Evolutionary conservation across 2,113 vertebrate genomes (phyloP), one percentile per base, ranked within the genome.

Genomic region (Vimba vimba): DNA sequence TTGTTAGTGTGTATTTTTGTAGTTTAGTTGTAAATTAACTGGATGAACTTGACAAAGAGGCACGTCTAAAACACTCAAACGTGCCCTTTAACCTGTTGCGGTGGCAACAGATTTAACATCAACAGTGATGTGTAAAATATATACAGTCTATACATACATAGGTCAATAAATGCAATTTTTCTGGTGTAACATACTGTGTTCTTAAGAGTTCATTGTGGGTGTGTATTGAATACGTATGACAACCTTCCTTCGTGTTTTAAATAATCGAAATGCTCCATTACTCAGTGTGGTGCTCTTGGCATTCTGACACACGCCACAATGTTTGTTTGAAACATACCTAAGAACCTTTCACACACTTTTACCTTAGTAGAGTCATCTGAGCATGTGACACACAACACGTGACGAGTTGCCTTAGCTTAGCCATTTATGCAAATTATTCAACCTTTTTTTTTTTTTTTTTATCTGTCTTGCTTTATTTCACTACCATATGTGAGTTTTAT

Each of bases 261-360:
- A 87, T 78, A 86, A 79, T 33, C 33, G 33, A 43, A 83, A 21
- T 66, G 59, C 25, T n/a, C 52, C 71, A 84, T 89, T 82, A 86
- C 69, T 82, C 71, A 87, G 45, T 60, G 66, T n/a, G 60, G 76
- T 25, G 50, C 79, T 84, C 45, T 88, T 87, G 84, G 79, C 75
- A 71, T 83, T 86, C 66, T 79, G 82, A 79, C 77, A 83, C 79
- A 82, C 11, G 39, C 82, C 25, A 75, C 74, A 79, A 36, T 84
- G 45, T 85, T 36, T 47, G 64, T 83, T 74, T 91, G 85, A 93
- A 87, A 93, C 90, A 92, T 68, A 86, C 85, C 25, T 69, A 47
- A 64, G 78, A 73, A 91, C 91, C 88, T 93, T 93, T 93, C 79
- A 92, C 93, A 92, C 90, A 88, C 86, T 89, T 90, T 13, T n/a